Evolutionary conservation across 2,888 invertebrate species (phyloP), one percentile per base, ranked within the genome.

Genomic region (Hymenopus coronatus): DNA sequence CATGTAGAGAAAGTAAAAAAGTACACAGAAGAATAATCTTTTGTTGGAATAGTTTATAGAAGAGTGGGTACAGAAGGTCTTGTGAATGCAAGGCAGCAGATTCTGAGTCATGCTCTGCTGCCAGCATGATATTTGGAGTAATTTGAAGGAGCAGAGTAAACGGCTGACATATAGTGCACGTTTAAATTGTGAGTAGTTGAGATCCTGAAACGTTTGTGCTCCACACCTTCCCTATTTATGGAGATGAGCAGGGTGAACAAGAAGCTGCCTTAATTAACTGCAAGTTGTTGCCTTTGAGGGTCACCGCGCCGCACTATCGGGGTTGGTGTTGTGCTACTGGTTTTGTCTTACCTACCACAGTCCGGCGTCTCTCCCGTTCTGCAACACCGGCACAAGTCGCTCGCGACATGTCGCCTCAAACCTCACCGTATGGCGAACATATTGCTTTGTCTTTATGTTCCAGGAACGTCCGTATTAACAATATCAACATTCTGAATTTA

Each of bases 351-450:
- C 83, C 28, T 33, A 83, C 33, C 83, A 28, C 83, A 83, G 28
- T 28, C 83, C 28, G 2, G 20, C 86, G 9, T 40, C 40, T 15
- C 81, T 82, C n/a, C 90, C 30, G 15, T 89, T 89, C 84, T 89
- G 85, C 28, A 91, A 83, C 14, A 89, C 90, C 40, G 88, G 88
- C 82, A 88, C 54, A 25, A 88, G 84, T 25, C 89, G 30, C n/a
- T 90, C 28, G 33, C 84, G 40, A 82, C 90, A 89, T 30, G 90
- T 88, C 25, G 89, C 88, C n/a, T 90, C 89, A 70, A 90, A 88
- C 28, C 85, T 89, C 4, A 30, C 30, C 30, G 30, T 30, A 30
- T 30, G 30, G 30, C 4, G 30, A 2, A 30, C 30, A 30, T 4
- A 30, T 30, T 30, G 30, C 30, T 30, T 1, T 40, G 2, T 40